A percentile compares a stretch with the other conserved stretches of the same genome.
Conservation (phyloP, 1,140 invertebrate genomes). For the Dryas iulia region DNA sequence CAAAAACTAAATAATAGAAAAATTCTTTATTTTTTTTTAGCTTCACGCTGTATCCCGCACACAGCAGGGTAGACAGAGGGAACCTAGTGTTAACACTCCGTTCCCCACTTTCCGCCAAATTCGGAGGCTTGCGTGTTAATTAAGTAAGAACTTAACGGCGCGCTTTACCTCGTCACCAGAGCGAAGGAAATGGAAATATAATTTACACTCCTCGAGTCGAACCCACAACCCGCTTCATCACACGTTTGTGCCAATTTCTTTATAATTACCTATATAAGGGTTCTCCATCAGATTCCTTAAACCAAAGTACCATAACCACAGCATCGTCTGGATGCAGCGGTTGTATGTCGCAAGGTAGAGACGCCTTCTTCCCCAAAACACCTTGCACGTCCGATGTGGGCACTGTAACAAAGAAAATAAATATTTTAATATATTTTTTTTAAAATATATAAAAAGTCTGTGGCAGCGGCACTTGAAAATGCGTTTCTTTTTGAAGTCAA, state of each 20-base stretch:
- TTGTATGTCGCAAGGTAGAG: constrained; percentile 91
- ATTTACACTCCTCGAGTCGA: background rate
- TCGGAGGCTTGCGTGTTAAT: background rate
- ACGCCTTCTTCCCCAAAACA: constrained; percentile 87
- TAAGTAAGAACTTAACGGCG: background rate
- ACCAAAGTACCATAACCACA: constrained; percentile 93
- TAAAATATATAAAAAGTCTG: too few relatives aligned
- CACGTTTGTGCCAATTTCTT: too few relatives aligned
- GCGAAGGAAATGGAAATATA: background rate
- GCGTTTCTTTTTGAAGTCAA: too few relatives aligned
- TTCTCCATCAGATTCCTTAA: constrained; percentile 90
- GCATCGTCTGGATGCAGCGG: constrained; percentile 88
- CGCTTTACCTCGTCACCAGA: background rate
- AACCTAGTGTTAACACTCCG: background rate
- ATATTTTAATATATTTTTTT: background rate
- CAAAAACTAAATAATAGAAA: too few relatives aligned
- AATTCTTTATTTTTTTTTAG: too few relatives aligned
- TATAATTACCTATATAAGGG: constrained; percentile 89
- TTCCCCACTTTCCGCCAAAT: background rate
- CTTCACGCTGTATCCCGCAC: background rate
- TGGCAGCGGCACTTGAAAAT: too few relatives aligned
- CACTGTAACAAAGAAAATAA: constrained; percentile 81
- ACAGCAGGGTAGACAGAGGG: background rate
- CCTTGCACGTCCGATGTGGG: constrained; percentile 89
- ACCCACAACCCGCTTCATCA: too few relatives aligned